Percentiles rank a stretch among this genome's conserved stretches.
Conservation (phyloP, 2,113 vertebrate species). For the Nibea albiflora region DNA sequence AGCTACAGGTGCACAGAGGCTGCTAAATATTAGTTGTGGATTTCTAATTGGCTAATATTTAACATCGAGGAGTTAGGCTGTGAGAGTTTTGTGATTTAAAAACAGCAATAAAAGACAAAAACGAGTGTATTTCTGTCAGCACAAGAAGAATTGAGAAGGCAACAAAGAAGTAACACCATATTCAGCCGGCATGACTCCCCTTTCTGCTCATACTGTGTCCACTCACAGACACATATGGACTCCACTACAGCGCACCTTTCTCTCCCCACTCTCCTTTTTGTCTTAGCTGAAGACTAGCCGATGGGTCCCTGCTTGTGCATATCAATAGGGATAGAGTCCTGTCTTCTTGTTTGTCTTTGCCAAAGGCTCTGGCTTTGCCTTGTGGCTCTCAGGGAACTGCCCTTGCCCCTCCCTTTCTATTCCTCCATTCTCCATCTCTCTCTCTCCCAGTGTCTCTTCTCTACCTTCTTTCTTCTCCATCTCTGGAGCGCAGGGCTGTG, state of each 20-base stretch:
- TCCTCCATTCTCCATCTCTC: conserved; percentile 69
- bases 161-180: conserved; percentile 77
- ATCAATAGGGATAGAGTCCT: conserved; percentile 84
- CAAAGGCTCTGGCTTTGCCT: conserved; percentile 85
- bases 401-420: conserved; percentile 76
- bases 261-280: conserved; percentile 77
- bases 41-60: background rate
- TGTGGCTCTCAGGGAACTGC: conserved; percentile 84
- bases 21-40: background rate
- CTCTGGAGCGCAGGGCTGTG: conserved; percentile 66
- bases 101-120: conserved; percentile 43
- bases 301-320: conserved; percentile 85
- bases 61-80: background rate
- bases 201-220: conserved; percentile 78
- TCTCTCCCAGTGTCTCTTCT: conserved; percentile 67
- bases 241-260: conserved; percentile 75
- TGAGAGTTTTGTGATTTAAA: background rate
- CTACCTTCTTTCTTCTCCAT: conserved; percentile 73
- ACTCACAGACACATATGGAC: conserved; percentile 78
- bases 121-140: conserved; percentile 41
- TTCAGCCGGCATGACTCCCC: conserved; percentile 68
- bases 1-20: conserved; percentile 23
- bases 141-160: conserved; percentile 40
- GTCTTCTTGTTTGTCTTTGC: conserved; percentile 87
- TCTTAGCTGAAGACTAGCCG: conserved; percentile 81